phyloP scores from a whole-genome alignment of 2,113 vertebrate genomes.

The Leucopsar rothschildi region DNA sequence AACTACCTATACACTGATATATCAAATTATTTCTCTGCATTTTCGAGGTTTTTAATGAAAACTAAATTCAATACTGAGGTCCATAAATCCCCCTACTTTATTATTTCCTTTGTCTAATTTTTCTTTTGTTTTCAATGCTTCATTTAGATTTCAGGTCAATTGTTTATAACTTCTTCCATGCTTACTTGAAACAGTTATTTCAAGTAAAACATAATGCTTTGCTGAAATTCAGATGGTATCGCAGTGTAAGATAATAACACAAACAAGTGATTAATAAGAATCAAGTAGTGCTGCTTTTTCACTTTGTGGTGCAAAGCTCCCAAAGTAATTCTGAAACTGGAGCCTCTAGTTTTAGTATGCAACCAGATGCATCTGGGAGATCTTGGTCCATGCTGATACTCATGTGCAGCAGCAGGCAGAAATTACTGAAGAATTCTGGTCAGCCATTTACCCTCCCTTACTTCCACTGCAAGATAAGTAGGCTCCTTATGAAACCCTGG shows the following conservation, averaged over 20 bases:
- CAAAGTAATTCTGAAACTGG: not conserved
- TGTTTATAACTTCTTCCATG: not conserved
- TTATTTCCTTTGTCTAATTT: not conserved
- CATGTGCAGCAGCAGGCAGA: not conserved
- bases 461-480: not conserved
- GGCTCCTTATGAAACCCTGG: not conserved
- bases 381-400: not conserved
- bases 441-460: not conserved
- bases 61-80: not conserved
- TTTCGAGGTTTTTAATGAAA: not conserved
- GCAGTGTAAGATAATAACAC: not conserved
- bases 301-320: not conserved
- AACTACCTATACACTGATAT: not conserved
- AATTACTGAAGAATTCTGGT: not conserved
- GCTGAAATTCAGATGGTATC: not conserved
- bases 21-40: not conserved
- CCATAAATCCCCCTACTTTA: not conserved
- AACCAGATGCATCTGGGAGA: not conserved
- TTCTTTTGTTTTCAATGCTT: not conserved
- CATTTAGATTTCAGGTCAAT: not conserved
- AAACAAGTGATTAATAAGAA: not conserved
- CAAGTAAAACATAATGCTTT: not conserved
- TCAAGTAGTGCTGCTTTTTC: not conserved
- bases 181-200: not conserved
- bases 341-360: not conserved